A percentile compares a stretch with the other conserved stretches of the same genome.
Conservation (phyloP, 2,888 invertebrate genomes). For the Holacanthella duospinosa region DNA sequence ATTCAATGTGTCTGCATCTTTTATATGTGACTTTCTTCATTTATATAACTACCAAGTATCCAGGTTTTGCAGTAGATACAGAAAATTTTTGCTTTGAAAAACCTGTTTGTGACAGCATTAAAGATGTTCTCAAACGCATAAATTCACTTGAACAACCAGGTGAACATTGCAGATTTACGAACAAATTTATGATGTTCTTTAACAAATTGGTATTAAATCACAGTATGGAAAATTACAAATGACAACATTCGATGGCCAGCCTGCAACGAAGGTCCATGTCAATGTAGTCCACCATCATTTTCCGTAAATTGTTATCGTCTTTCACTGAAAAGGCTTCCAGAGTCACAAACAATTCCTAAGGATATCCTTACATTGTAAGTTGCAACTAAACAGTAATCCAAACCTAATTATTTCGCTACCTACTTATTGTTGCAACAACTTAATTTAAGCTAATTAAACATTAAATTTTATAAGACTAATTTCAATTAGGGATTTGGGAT, state of each 20-base stretch:
- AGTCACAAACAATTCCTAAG: constrained; percentile 27
- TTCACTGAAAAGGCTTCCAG: constrained; percentile 20
- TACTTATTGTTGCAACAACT: too few species aligned
- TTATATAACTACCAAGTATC: too few species aligned
- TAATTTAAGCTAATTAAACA: not conserved
- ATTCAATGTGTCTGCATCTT: too few species aligned
- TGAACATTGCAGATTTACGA: not conserved
- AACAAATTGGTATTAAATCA: constrained; percentile 3
- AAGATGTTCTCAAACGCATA: constrained; percentile 7
- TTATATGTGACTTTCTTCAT: too few species aligned
- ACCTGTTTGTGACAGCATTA: not conserved
- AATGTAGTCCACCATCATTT: constrained; percentile 24
- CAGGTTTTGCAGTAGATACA: too few species aligned
- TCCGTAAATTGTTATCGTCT: constrained; percentile 28
- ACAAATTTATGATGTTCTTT: not conserved
- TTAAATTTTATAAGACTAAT: not conserved
- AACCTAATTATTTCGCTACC: not conserved
- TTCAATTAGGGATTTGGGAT: constrained; percentile 56
- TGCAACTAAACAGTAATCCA: not conserved
- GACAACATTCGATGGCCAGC: constrained; percentile 30
- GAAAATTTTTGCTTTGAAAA: too few species aligned
- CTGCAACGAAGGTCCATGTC: constrained; percentile 29
- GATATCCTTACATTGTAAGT: constrained; percentile 28
- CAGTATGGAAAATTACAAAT: constrained; percentile 28
- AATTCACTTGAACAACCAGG: constrained; percentile 31